A percentile compares a stretch with the other conserved stretches of the same genome.
Conservation (phyloP, 1,140 invertebrate species). For the Dendroctonus valens region DNA sequence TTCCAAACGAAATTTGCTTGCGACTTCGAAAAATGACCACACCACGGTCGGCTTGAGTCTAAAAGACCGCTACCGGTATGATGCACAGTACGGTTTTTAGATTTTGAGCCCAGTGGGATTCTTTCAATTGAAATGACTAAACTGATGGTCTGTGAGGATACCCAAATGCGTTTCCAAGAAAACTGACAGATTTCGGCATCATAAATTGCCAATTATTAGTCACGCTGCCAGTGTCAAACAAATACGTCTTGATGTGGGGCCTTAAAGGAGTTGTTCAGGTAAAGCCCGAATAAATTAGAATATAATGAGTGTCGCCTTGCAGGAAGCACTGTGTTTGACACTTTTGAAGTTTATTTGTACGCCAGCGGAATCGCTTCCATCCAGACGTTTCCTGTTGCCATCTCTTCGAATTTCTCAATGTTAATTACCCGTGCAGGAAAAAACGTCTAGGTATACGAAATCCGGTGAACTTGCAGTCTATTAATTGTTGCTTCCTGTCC, state of each 20-base stretch:
- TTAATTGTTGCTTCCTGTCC: conserved; percentile 8
- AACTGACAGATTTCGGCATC: background rate
- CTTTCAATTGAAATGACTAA: background rate
- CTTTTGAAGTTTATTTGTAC: background rate
- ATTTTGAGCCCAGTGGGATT: no score
- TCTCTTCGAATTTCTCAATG: conserved; percentile 2
- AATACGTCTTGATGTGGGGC: conserved; percentile 4
- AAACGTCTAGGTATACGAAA: conserved; percentile 6
- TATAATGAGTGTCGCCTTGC: conserved; percentile 2
- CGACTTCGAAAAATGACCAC: no score
- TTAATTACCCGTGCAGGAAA: conserved; percentile 1
- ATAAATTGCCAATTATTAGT: conserved; percentile 5
- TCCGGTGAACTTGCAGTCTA: conserved; percentile 1
- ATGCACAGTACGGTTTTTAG: no score
- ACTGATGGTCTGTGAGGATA: background rate
- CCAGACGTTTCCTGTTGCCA: conserved; percentile 7
- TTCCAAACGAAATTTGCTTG: no score
- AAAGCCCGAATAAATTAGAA: conserved; percentile 6
- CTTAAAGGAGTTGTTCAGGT: background rate
- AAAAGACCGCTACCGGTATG: no score
- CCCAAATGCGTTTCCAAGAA: conserved; percentile 4
- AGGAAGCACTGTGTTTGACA: background rate
- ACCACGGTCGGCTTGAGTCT: no score
- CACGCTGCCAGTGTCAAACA: background rate
- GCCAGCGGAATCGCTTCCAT: background rate